Conservation (phyloP, 1,140 invertebrate genomes). For the Cyrtorhinus lividipennis region DNA sequence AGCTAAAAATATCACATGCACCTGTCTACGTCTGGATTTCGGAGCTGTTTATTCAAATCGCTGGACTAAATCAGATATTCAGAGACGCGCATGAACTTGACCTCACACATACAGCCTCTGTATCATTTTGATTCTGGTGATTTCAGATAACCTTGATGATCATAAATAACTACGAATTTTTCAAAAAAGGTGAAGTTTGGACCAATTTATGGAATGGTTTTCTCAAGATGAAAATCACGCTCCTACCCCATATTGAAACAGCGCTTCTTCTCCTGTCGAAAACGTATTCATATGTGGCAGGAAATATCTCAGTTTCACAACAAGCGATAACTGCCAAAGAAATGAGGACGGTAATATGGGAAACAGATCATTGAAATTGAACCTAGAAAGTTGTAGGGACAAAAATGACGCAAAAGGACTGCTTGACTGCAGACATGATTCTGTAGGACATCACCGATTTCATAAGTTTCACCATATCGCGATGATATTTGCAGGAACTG, state of each 20-base stretch:
- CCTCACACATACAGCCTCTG: too few species aligned
- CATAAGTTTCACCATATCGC: neutral
- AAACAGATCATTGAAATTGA: neutral
- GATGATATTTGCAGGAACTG: neutral
- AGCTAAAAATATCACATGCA: too few species aligned
- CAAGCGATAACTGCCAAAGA: neutral
- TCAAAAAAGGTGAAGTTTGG: constrained; percentile 17
- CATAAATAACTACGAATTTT: constrained; percentile 13
- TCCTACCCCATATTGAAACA: neutral
- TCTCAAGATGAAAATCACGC: neutral
- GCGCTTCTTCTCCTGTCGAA: neutral
- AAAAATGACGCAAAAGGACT: too few species aligned
- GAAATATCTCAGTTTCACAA: constrained; percentile 2
- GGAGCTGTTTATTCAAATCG: too few species aligned
- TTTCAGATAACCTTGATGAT: constrained; percentile 17
- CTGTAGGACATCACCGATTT: too few species aligned
- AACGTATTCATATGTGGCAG: constrained; percentile 9
- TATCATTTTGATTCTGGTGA: too few species aligned
- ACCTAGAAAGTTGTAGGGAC: too few species aligned
- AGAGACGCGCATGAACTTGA: too few species aligned
- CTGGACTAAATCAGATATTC: too few species aligned
- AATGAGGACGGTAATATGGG: neutral
- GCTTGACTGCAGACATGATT: too few species aligned
- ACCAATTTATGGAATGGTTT: neutral
- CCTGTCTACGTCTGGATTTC: too few species aligned